Percentiles rank a stretch among this genome's conserved stretches.
phyloP scores from a whole-genome alignment of 2,113 vertebrate genomes.

The Parus major region DNA sequence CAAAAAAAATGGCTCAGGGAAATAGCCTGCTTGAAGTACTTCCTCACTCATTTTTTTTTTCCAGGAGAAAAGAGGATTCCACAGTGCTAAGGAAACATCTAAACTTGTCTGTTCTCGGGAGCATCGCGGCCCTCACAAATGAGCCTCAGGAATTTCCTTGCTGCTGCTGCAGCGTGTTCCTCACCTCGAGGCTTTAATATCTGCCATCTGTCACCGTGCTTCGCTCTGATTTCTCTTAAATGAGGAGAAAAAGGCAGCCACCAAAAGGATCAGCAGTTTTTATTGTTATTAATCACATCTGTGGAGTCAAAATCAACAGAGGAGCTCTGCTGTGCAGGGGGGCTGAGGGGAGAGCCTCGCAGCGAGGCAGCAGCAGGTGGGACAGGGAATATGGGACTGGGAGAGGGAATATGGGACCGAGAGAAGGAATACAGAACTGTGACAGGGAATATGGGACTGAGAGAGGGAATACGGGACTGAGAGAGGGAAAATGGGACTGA shows the following conservation, averaged over 20 bases:
- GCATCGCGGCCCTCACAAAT: background rate
- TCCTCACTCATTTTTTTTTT: background rate
- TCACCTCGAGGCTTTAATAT: background rate
- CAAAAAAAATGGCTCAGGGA: background rate
- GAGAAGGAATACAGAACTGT: background rate
- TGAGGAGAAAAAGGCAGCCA: background rate
- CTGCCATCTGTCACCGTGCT: background rate
- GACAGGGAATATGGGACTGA: background rate
- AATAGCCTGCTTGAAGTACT: background rate
- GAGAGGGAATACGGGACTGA: accelerated
- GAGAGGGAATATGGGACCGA: background rate
- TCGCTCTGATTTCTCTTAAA: background rate
- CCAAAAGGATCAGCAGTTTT: background rate
- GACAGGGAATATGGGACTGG: background rate
- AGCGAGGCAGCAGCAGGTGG: background rate
- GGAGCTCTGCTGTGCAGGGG: background rate
- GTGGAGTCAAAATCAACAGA: background rate
- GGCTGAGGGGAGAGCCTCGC: background rate
- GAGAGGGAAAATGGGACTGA: accelerated
- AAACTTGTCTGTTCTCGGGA: accelerated
- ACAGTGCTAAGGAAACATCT: background rate
- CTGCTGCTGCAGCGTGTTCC: background rate
- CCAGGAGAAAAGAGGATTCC: background rate
- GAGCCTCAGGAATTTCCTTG: background rate
- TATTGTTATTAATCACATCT: background rate